phyloP scores from a whole-genome alignment of 2,797 vertebrate genomes.

The Karalla daura region DNA sequence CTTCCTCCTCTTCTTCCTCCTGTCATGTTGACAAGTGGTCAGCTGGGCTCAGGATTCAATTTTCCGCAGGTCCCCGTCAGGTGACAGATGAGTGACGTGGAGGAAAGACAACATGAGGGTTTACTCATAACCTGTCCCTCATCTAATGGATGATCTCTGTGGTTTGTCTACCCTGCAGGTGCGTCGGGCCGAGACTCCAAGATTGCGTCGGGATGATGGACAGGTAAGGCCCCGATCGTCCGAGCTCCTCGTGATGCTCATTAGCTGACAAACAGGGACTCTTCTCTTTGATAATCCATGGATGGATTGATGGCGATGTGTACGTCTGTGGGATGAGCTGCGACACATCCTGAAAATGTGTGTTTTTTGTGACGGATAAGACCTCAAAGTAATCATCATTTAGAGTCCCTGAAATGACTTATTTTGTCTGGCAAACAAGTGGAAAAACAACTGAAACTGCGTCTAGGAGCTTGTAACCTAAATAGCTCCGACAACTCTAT shows the following conservation, averaged over 20 bases:
- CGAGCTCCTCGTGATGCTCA: conserved; percentile 24
- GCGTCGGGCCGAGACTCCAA: conserved; percentile 91
- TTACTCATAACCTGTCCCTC: conserved; percentile 68
- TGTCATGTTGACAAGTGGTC: conserved; percentile 53
- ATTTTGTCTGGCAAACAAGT: no score
- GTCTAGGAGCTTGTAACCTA: neutral
- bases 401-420: no score
- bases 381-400: no score
- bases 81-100: conserved; percentile 68
- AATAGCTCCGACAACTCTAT: conserved; percentile 26
- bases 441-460: neutral
- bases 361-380: no score
- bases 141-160: conserved; percentile 65
- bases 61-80: conserved; percentile 24
- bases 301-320: no score
- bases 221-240: conserved; percentile 85
- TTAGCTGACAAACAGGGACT: conserved; percentile 28
- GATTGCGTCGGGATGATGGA: conserved; percentile 99
- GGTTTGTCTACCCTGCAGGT: conserved; percentile 83
- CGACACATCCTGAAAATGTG: no score
- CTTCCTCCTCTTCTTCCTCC: no score
- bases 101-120: conserved; percentile 56
- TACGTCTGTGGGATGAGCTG: no score
- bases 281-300: conserved; percentile 3
- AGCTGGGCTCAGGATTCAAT: conserved; percentile 39